Conservation (phyloP, 1,140 invertebrate species). For the Heliconius hewitsoni region DNA sequence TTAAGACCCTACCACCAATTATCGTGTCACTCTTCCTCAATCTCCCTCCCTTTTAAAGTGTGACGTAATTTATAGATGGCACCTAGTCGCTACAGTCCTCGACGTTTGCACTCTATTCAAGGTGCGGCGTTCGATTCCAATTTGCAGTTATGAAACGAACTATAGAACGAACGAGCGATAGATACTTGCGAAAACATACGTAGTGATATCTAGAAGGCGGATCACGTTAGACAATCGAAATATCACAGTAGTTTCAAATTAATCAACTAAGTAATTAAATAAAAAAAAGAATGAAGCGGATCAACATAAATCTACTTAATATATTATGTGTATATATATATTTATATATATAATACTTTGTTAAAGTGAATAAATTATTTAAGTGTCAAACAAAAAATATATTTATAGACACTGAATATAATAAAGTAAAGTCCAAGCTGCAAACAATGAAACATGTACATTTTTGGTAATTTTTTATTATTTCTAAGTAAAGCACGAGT, state of each 20-base stretch:
- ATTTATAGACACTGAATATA: constrained; percentile 54
- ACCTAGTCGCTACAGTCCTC: neutral
- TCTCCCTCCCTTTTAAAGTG: no score
- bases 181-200: constrained; percentile 4
- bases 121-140: neutral
- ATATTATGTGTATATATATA: constrained; percentile 23
- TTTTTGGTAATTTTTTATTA: neutral
- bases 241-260: constrained; percentile 10
- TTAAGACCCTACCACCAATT: no score
- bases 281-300: constrained; percentile 26
- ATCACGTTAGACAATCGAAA: neutral
- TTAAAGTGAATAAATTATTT: constrained; percentile 50
- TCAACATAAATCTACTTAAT: constrained; percentile 33
- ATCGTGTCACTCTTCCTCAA: no score
- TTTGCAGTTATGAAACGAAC: neutral
- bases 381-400: constrained; percentile 54
- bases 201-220: constrained; percentile 25
- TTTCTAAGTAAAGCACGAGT: neutral
- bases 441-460: neutral
- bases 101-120: neutral
- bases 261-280: constrained; percentile 11
- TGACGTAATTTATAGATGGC: no score
- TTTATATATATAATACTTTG: constrained; percentile 29
- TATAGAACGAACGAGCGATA: neutral
- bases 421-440: neutral